Conservation (phyloP, 1,140 invertebrate genomes). For the Lordiphosa clarofinis region DNA sequence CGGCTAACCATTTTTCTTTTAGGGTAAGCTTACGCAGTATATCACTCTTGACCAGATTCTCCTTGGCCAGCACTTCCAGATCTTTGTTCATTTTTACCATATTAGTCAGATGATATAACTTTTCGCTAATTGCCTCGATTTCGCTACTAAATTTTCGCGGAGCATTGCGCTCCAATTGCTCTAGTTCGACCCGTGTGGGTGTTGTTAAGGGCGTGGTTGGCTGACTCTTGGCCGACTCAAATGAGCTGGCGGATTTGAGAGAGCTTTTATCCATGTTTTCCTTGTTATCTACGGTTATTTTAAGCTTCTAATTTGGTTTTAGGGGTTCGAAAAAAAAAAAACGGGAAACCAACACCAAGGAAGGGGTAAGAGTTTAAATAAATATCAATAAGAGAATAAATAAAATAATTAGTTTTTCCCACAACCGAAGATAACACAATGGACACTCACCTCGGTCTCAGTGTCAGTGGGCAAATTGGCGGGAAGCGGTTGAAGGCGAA, state of each 20-base stretch:
- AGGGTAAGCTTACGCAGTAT: slow-evolving; percentile 75
- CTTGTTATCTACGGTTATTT: slow-evolving; percentile 46
- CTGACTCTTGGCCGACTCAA: slow-evolving; percentile 61
- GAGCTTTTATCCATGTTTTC: slow-evolving; percentile 53
- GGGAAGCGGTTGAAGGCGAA: slow-evolving; percentile 83
- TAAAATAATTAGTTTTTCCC: slow-evolving; percentile 59
- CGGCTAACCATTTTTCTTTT: slow-evolving; percentile 78
- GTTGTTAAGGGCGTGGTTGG: slow-evolving; percentile 37
- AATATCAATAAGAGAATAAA: slow-evolving; percentile 54
- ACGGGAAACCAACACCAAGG: slow-evolving; percentile 66
- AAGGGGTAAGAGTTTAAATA: slow-evolving; percentile 23
- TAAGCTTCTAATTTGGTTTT: slow-evolving; percentile 37
- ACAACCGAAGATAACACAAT: slow-evolving; percentile 13
- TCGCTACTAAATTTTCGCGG: slow-evolving; percentile 67
- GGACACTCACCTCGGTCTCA: slow-evolving; percentile 86
- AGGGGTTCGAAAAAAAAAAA: neutral
- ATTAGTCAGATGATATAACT: slow-evolving; percentile 71
- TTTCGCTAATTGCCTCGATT: slow-evolving; percentile 77
- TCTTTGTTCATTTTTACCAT: slow-evolving; percentile 79
- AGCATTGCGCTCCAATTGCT: slow-evolving; percentile 69
- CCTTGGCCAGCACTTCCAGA: slow-evolving; percentile 71
- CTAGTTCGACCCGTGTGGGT: slow-evolving; percentile 62
- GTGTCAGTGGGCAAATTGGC: slow-evolving; percentile 84
- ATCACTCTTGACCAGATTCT: slow-evolving; percentile 77
- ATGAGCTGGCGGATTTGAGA: slow-evolving; percentile 54